Conservation (phyloP, 2,888 invertebrate genomes). For the Andrena minutula region DNA sequence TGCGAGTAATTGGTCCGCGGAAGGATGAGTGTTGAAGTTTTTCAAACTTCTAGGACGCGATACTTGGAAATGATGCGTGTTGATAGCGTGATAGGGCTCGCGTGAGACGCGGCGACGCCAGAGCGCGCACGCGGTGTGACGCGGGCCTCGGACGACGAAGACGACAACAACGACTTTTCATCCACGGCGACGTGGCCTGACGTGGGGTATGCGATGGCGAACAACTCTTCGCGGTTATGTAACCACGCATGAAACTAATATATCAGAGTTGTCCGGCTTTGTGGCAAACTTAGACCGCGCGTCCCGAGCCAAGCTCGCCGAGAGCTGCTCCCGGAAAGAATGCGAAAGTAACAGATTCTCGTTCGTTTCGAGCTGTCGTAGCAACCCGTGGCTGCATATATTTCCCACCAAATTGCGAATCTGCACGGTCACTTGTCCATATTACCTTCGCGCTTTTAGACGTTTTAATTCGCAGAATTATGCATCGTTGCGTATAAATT, state of each 20-base stretch:
- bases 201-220: slow-evolving; percentile 76
- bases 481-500: too few relatives aligned
- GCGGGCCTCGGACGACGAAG: slow-evolving; percentile 40
- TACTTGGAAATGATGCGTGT: not conserved
- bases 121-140: slow-evolving; percentile 33
- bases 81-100: slow-evolving; percentile 10
- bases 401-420: not conserved
- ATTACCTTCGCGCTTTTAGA: not conserved
- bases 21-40: not conserved
- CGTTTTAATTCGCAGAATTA: not conserved
- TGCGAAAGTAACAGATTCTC: slow-evolving; percentile 32
- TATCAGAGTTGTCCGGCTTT: slow-evolving; percentile 76
- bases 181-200: slow-evolving; percentile 74
- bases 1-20: not conserved
- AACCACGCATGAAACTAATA: slow-evolving; percentile 79
- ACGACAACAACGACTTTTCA: slow-evolving; percentile 71
- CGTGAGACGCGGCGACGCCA: slow-evolving; percentile 53
- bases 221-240: slow-evolving; percentile 76
- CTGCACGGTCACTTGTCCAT: not conserved
- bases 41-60: not conserved
- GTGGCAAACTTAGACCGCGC: slow-evolving; percentile 76
- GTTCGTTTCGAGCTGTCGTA: not conserved
- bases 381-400: not conserved
- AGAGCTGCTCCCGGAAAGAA: slow-evolving; percentile 39
- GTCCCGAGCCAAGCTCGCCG: slow-evolving; percentile 66